A percentile compares a stretch with the other conserved stretches of the same genome.
Conservation (phyloP, 2,888 invertebrate species). For the Archaeoteleia sp. region DNA sequence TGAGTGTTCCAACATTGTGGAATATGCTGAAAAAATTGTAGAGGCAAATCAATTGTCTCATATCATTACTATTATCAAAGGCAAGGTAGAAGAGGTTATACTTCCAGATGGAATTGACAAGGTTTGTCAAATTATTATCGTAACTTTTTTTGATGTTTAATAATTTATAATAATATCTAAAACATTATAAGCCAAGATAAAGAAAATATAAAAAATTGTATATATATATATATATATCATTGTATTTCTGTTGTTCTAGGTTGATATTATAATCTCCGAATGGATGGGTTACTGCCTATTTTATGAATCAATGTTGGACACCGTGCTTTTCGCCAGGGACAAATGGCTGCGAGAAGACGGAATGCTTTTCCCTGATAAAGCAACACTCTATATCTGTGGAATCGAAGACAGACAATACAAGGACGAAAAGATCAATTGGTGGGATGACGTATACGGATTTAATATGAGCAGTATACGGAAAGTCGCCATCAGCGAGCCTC, state of each 20-base stretch:
- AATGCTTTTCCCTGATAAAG: constrained; percentile 94
- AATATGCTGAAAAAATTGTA: constrained; percentile 96
- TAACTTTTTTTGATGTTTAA: no score
- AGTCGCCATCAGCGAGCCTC: constrained; percentile 97
- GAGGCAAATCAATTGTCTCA: constrained; percentile 88
- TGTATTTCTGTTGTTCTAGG: constrained; percentile 26
- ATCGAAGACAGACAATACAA: constrained; percentile 99
- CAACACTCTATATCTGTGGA: constrained; percentile 94
- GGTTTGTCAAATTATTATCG: constrained; percentile 76
- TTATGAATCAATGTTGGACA: constrained; percentile 99
- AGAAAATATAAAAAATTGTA: not conserved
- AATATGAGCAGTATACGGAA: constrained; percentile 99
- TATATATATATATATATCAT: not conserved
- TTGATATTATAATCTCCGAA: constrained; percentile 90
- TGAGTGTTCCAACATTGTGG: constrained; percentile 98
- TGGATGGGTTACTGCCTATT: constrained; percentile 94
- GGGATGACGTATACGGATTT: constrained; percentile 99
- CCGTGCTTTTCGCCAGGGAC: constrained; percentile 97
- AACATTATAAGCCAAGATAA: not conserved
- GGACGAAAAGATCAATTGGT: constrained; percentile 99
- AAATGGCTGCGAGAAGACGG: constrained; percentile 97
- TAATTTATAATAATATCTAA: no score
- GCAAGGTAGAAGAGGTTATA: constrained; percentile 95
- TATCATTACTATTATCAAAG: constrained; percentile 89
- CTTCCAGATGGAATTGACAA: constrained; percentile 91